Conservation (phyloP, 2,113 vertebrate species). For the Zosterops pallidus region DNA sequence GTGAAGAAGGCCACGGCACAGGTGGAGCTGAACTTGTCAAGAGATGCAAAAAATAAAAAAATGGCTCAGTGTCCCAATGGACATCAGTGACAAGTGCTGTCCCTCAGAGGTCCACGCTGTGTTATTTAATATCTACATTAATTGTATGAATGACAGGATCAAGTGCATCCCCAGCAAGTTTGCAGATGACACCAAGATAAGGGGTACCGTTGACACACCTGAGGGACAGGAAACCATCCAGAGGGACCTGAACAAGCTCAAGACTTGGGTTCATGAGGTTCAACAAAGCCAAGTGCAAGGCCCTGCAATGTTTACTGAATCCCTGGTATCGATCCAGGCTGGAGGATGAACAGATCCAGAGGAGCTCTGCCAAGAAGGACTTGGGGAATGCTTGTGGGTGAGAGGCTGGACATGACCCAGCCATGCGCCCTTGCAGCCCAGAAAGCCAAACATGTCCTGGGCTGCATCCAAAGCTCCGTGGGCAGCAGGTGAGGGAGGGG, state of each 20-base stretch:
- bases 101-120: background rate
- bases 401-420: background rate
- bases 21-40: background rate
- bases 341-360: rapidly evolving
- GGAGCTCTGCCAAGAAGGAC: background rate
- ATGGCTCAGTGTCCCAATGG: background rate
- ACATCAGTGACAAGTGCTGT: background rate
- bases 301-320: background rate
- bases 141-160: background rate
- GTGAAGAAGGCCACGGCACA: background rate
- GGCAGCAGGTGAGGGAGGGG: background rate
- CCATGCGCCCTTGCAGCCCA: background rate
- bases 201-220: background rate
- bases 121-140: background rate
- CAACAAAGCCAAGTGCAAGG: background rate
- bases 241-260: background rate
- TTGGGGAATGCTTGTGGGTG: background rate
- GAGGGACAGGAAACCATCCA: background rate
- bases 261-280: background rate
- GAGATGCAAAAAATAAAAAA: background rate
- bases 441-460: rapidly evolving
- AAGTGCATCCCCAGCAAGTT: background rate
- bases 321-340: background rate
- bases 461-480: rapidly evolving
- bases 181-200: background rate